phyloP scores from a whole-genome alignment of 1,140 invertebrate species.

The Ceratitis capitata region DNA sequence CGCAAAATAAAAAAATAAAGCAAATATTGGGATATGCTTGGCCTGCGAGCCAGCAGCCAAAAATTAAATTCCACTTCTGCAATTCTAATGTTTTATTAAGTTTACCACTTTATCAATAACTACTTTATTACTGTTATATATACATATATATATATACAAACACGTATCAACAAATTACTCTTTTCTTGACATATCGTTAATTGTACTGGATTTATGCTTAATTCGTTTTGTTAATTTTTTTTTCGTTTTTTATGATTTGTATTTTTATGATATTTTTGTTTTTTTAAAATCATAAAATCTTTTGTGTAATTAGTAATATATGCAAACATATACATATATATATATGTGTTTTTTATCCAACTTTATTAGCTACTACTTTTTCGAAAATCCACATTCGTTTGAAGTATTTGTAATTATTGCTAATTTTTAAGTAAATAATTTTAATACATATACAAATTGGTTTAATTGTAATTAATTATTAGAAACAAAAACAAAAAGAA shows the following conservation, averaged over 20 bases:
- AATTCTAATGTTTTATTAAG: constrained; percentile 28
- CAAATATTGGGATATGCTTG: not conserved
- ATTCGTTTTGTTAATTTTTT: not conserved
- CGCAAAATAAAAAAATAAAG: not conserved
- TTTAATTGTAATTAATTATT: constrained; percentile 17
- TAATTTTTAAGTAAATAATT: too few species aligned
- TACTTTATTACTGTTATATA: constrained; percentile 18
- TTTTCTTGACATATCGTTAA: constrained; percentile 11
- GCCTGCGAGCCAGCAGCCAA: not conserved
- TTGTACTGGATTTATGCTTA: not conserved
- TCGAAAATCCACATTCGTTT: not conserved
- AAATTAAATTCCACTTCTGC: not conserved
- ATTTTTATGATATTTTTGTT: not conserved
- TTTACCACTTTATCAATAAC: not conserved
- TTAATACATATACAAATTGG: not conserved
- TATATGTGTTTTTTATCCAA: too few species aligned
- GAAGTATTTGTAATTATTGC: constrained; percentile 23
- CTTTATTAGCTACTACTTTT: not conserved
- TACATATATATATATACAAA: not conserved
- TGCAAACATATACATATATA: not conserved
- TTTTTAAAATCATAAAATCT: not conserved
- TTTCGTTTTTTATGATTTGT: not conserved
- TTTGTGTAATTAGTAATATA: not conserved
- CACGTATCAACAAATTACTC: not conserved
- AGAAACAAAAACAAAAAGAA: not conserved